phyloP scores from a whole-genome alignment of 2,797 vertebrate genomes.

The Molothrus aeneus region DNA sequence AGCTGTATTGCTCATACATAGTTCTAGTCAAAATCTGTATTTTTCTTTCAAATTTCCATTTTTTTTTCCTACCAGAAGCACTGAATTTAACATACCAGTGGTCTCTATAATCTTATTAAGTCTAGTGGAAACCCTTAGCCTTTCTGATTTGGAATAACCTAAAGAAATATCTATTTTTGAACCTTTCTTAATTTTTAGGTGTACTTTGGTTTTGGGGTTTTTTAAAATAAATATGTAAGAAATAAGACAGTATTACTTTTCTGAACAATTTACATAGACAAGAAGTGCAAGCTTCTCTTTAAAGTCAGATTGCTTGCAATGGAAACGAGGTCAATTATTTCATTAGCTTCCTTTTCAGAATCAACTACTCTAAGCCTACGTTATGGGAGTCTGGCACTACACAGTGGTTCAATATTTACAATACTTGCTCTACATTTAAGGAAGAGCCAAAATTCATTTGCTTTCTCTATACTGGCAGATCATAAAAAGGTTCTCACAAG shows the following conservation, averaged over 20 bases:
- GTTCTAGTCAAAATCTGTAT: neutral
- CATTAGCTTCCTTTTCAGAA: constrained; percentile 53
- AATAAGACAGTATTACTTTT: neutral
- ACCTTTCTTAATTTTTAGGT: neutral
- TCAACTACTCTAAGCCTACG: neutral
- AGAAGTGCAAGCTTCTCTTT: neutral
- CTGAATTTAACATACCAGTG: neutral
- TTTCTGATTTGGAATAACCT: neutral
- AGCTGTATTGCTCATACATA: rapidly evolving
- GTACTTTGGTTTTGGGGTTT: neutral
- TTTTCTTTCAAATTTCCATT: neutral
- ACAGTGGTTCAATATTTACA: constrained; percentile 53
- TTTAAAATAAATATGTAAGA: neutral
- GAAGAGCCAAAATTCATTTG: constrained; percentile 21
- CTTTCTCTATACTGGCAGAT: constrained; percentile 1
- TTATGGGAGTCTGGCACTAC: neutral
- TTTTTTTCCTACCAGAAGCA: neutral
- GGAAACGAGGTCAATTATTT: constrained; percentile 54
- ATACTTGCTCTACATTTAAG: constrained; percentile 6
- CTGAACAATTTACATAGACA: neutral
- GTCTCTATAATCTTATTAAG: neutral
- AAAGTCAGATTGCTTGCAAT: constrained; percentile 13
- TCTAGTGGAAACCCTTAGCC: neutral
- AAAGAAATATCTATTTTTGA: neutral
- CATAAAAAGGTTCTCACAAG: neutral